These are phyloP conservation scores for Elaphurus davidianus DNA, from an alignment of 2,113 vertebrate species.

Conservation along the genomic window DNA sequence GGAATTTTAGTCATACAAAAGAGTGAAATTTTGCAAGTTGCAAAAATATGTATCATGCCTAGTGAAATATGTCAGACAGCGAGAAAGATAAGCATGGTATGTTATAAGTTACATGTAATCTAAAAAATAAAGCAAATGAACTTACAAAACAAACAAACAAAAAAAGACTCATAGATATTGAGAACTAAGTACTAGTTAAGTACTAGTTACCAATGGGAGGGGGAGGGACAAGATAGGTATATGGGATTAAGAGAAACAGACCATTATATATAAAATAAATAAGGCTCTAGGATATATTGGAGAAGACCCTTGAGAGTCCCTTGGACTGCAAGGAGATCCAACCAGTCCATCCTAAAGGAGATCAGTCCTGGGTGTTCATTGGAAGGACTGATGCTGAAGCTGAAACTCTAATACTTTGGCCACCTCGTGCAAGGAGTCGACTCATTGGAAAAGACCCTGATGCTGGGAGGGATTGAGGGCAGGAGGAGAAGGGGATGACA, in stretches of 20 bases:
- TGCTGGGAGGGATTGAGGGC: too few relatives aligned
- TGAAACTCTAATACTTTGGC: too few relatives aligned
- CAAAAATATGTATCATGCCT: background rate
- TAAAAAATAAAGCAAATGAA: background rate
- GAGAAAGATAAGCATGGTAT: background rate
- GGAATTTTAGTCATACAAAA: background rate
- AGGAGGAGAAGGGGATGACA: too few relatives aligned
- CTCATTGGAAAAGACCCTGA: too few relatives aligned
- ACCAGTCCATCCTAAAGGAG: too few relatives aligned
- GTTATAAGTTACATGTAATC: background rate
- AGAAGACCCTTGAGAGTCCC: too few relatives aligned
- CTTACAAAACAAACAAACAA: background rate
- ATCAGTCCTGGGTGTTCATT: too few relatives aligned
- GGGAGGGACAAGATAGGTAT: background rate
- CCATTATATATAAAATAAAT: background rate
- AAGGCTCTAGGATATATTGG: background rate
- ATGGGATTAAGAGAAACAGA: background rate
- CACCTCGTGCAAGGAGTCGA: too few relatives aligned
- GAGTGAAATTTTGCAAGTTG: background rate
- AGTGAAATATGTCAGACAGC: background rate
- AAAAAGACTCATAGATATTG: background rate
- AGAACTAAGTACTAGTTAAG: background rate
- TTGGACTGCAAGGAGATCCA: too few relatives aligned
- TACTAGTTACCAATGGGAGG: background rate
- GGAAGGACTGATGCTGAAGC: too few relatives aligned